phyloP scores from a whole-genome alignment of 2,888 invertebrate genomes.

The Phymatocera aterrima region DNA sequence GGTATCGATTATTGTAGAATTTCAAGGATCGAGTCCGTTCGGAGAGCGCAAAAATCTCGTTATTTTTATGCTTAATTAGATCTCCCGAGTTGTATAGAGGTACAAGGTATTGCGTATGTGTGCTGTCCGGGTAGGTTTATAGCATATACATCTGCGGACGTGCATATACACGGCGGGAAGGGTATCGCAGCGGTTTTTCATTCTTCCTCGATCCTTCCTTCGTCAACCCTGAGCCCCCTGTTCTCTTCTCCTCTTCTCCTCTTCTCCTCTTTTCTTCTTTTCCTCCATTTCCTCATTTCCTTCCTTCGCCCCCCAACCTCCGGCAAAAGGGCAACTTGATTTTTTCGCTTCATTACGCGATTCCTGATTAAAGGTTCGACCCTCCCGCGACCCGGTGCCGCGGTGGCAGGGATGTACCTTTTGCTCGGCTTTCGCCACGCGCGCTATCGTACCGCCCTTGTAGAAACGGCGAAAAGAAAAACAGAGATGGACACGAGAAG shows the following conservation, averaged over 20 bases:
- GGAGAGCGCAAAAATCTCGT: conserved; percentile 64
- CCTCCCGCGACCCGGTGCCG: conserved; percentile 53
- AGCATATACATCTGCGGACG: no score
- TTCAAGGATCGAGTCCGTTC: conserved; percentile 27
- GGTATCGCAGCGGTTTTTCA: no score
- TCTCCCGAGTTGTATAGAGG: no score
- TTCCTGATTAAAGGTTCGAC: conserved; percentile 61
- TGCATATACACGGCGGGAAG: no score
- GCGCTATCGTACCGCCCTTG: not conserved
- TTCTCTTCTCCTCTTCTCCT: no score
- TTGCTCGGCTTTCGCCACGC: not conserved
- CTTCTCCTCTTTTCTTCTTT: no score
- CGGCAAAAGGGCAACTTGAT: conserved; percentile 64
- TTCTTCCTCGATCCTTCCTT: no score
- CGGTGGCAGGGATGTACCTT: not conserved
- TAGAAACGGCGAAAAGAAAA: conserved; percentile 43
- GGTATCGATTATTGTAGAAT: not conserved
- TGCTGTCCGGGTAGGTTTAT: no score
- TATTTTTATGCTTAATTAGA: conserved; percentile 65
- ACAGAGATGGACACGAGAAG: not conserved
- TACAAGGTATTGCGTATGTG: no score
- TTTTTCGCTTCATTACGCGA: conserved; percentile 71
- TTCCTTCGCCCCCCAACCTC: not conserved
- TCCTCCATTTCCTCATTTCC: no score
- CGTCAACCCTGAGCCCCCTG: no score